Evolutionary conservation across 64 coral and sea anemone genomes (phyloP).

Genomic region (Trachythela sp.): DNA sequence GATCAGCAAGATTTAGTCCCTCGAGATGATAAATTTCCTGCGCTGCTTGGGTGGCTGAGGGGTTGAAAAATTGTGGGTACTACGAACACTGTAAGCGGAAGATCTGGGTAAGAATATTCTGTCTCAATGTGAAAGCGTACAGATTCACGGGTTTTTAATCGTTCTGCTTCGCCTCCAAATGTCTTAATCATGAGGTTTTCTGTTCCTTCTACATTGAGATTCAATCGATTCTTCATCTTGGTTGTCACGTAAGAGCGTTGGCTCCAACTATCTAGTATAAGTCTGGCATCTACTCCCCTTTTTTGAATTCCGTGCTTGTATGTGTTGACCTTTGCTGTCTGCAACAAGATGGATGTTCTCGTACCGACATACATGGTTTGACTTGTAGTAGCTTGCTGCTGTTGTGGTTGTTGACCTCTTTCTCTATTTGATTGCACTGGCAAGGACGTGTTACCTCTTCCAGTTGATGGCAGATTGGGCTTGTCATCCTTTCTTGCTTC

Average conservation of each 20-base stretch:
- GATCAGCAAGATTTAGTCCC: slow-evolving; percentile 7
- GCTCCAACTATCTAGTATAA: slow-evolving; percentile 52
- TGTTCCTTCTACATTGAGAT: neutral
- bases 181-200: slow-evolving; percentile 29
- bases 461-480: neutral
- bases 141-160: neutral
- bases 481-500: neutral
- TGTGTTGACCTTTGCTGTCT: slow-evolving; percentile 44
- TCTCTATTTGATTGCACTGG: neutral
- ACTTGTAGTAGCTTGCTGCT: slow-evolving; percentile 2
- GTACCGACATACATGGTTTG: slow-evolving; percentile 13
- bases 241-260: slow-evolving; percentile 46
- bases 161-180: slow-evolving; percentile 28
- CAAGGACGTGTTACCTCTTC: neutral
- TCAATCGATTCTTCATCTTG: neutral
- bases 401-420: neutral
- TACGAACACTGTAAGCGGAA: slow-evolving; percentile 16
- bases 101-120: neutral
- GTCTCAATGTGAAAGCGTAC: slow-evolving; percentile 12
- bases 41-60: slow-evolving; percentile 1
- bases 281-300: slow-evolving; percentile 13
- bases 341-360: slow-evolving; percentile 42
- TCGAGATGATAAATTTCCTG: slow-evolving; percentile 4
- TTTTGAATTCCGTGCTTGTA: neutral
- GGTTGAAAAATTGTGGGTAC: slow-evolving; percentile 39